These are phyloP conservation scores for Perccottus glenii DNA, from an alignment of 2,113 vertebrate genomes.

Conservation along the genomic window DNA sequence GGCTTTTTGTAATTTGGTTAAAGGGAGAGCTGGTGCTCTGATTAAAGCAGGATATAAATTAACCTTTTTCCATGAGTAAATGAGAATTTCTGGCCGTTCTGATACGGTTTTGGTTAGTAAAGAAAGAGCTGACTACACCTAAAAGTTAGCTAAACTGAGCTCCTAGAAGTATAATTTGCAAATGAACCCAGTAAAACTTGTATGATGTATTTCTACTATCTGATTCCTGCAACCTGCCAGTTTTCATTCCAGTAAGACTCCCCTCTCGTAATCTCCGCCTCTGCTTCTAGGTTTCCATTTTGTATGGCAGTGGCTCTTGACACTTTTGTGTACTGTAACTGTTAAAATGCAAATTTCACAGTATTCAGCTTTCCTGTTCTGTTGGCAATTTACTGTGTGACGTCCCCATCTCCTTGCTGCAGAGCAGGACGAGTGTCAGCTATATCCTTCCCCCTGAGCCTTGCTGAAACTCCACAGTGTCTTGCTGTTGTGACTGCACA, in stretches of 20 bases:
- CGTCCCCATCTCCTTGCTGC: conserved; percentile 55
- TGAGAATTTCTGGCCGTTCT: neutral
- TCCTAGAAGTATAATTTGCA: conserved; percentile 21
- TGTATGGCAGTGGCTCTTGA: conserved; percentile 55
- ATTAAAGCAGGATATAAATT: conserved; percentile 2
- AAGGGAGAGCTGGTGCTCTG: neutral
- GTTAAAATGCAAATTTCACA: conserved; percentile 76
- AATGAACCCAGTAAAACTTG: conserved; percentile 19
- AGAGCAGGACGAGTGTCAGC: conserved; percentile 62
- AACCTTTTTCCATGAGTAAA: neutral
- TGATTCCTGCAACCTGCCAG: conserved; percentile 19
- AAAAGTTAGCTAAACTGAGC: neutral
- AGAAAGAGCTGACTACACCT: neutral
- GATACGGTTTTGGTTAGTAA: neutral
- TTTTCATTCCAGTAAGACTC: conserved; percentile 27
- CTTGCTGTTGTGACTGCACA: conserved; percentile 43
- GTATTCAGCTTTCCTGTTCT: conserved; percentile 67
- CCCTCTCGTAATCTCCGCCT: conserved; percentile 31
- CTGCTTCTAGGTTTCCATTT: conserved; percentile 49
- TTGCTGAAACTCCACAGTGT: conserved; percentile 48
- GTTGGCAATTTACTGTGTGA: conserved; percentile 65
- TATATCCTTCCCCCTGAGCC: conserved; percentile 56
- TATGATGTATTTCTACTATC: conserved; percentile 15
- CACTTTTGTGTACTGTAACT: conserved; percentile 71
- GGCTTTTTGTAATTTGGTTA: neutral